Evolutionary conservation across 2,888 invertebrate species (phyloP).

Genomic region (Synanthedon andrenaeformis): DNA sequence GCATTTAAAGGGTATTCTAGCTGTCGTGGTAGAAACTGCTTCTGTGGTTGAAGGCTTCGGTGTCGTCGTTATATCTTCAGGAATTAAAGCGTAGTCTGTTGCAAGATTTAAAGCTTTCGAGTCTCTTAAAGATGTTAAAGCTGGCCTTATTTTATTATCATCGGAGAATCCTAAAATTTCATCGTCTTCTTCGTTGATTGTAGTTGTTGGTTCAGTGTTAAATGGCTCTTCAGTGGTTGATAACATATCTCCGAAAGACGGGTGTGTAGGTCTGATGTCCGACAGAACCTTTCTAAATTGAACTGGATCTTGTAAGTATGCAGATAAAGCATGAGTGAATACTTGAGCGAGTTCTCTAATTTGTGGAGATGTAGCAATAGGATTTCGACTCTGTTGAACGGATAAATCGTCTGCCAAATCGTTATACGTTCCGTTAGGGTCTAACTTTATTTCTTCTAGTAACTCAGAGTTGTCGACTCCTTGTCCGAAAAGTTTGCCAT

Average conservation of each 20-base stretch:
- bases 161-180: conserved; percentile 85
- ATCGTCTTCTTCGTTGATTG: conserved; percentile 77
- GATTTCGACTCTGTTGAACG: conserved; percentile 74
- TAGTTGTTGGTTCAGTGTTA: conserved; percentile 70
- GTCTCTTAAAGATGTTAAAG: conserved; percentile 37
- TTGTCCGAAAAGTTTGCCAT: conserved; percentile 55
- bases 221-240: conserved; percentile 42
- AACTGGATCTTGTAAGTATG: conserved; percentile 86
- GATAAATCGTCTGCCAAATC: conserved; percentile 68
- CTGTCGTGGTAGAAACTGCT: conserved; percentile 24
- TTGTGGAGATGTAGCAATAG: conserved; percentile 72
- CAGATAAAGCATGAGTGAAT: conserved; percentile 85
- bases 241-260: conserved; percentile 64
- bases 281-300: conserved; percentile 81
- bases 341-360: conserved; percentile 85
- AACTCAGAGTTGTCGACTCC: conserved; percentile 40
- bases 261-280: conserved; percentile 84
- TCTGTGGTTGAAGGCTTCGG: conserved; percentile 23
- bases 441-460: conserved; percentile 49
- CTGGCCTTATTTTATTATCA: conserved; percentile 47
- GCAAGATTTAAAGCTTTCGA: conserved; percentile 52
- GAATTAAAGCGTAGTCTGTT: conserved; percentile 25
- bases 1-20: conserved; percentile 47
- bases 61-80: conserved; percentile 28
- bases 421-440: conserved; percentile 52